Evolutionary conservation across 1,140 invertebrate species (phyloP).

Genomic region (Neodiprion fabricii): DNA sequence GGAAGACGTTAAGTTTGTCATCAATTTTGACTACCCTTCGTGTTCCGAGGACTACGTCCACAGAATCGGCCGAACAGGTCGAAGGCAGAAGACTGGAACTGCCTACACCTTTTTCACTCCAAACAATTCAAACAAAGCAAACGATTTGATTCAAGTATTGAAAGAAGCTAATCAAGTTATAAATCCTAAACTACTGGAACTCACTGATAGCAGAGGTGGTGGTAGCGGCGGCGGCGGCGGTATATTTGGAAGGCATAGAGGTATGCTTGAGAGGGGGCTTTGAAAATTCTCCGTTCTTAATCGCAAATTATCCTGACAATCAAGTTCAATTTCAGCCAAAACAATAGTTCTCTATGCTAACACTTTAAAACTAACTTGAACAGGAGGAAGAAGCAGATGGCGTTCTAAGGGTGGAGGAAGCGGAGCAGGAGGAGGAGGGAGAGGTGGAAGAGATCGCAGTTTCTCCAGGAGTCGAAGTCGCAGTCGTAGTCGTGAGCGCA

Average conservation of each 20-base stretch:
- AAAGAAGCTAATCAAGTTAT: constrained; percentile 95
- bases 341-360: constrained; percentile 8
- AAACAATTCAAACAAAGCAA: constrained; percentile 90
- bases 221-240: constrained; percentile 29
- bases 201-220: constrained; percentile 62
- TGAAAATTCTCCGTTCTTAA: background rate
- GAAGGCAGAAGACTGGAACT: constrained; percentile 94
- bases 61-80: constrained; percentile 96
- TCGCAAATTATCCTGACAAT: background rate
- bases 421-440: constrained; percentile 15
- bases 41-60: constrained; percentile 99
- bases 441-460: constrained; percentile 53
- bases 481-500: constrained; percentile 55
- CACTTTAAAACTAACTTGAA: constrained; percentile 1
- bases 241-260: constrained; percentile 50
- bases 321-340: background rate
- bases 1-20: constrained; percentile 99
- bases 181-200: constrained; percentile 73
- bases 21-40: constrained; percentile 99
- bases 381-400: constrained; percentile 58
- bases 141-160: constrained; percentile 89
- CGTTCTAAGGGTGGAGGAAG: constrained; percentile 40
- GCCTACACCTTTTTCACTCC: constrained; percentile 99
- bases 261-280: constrained; percentile 26
- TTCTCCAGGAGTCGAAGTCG: constrained; percentile 55